These are phyloP conservation scores for Toxotes chatareus DNA, from an alignment of 2,113 vertebrate genomes.

Conservation along the genomic window DNA sequence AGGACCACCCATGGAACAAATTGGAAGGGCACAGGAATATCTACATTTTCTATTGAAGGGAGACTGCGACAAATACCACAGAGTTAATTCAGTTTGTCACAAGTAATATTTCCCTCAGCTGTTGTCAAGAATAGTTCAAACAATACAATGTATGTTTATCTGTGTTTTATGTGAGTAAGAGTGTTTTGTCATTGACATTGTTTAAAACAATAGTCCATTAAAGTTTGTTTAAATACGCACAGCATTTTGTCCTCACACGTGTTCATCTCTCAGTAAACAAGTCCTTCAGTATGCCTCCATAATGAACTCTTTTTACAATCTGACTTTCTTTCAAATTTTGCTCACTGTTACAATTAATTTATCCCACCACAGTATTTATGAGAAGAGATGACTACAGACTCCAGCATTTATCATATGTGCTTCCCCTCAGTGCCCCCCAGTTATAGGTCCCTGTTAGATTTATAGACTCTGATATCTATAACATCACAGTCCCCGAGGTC, in stretches of 20 bases:
- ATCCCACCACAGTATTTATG: conserved; percentile 59
- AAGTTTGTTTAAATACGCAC: conserved; percentile 21
- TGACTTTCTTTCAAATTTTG: conserved; percentile 31
- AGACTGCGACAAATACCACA: not conserved
- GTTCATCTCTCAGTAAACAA: conserved; percentile 32
- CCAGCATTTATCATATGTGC: conserved; percentile 62
- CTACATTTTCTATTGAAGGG: not conserved
- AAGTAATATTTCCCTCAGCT: conserved; percentile 11
- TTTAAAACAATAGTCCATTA: conserved; percentile 37
- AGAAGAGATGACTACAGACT: conserved; percentile 58
- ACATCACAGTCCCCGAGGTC: conserved; percentile 60
- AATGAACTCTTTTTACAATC: conserved; percentile 48
- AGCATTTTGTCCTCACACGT: conserved; percentile 30
- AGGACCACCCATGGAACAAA: not conserved
- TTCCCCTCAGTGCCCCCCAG: conserved; percentile 47
- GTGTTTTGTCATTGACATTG: not conserved
- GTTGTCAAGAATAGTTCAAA: not conserved
- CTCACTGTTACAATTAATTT: conserved; percentile 54
- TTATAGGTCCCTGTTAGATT: conserved; percentile 68
- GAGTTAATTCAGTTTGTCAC: not conserved
- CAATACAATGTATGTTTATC: not conserved
- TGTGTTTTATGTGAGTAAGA: not conserved
- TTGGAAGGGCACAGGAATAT: not conserved
- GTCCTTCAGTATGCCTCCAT: conserved; percentile 28
- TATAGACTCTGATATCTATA: conserved; percentile 64